phyloP scores from a whole-genome alignment of 2,797 vertebrate species.

The Sebastes hubbsi region DNA sequence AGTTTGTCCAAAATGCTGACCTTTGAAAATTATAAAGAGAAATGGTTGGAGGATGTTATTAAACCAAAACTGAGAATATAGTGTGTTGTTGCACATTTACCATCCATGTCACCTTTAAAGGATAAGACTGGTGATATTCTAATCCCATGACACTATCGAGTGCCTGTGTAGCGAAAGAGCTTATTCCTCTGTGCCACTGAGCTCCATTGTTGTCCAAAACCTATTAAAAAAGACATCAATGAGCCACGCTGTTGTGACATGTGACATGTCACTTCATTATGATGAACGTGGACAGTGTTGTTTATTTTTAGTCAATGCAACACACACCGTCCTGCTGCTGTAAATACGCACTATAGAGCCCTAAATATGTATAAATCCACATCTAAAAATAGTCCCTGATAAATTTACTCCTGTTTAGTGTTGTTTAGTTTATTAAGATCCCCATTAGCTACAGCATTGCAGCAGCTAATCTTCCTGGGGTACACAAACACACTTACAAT shows the following conservation, averaged over 20 bases:
- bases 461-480: not conserved
- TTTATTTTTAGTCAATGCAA: not conserved
- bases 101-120: not conserved
- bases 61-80: not conserved
- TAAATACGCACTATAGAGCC: not conserved
- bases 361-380: not conserved
- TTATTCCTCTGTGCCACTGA: not conserved
- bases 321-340: not conserved
- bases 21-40: not conserved
- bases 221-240: not conserved
- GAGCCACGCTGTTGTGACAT: conserved; percentile 1
- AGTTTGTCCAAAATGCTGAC: not conserved
- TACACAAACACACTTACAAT: too few relatives aligned
- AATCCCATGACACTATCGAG: not conserved
- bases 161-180: not conserved
- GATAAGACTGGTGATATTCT: not conserved
- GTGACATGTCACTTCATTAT: conserved; percentile 1
- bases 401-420: not conserved
- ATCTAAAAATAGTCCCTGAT: not conserved
- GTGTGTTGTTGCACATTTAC: not conserved
- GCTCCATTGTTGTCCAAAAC: not conserved
- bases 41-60: not conserved
- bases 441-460: not conserved
- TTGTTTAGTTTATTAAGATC: not conserved
- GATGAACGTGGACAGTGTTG: not conserved